Evolutionary conservation across 92 coral and sea anemone species (phyloP), one percentile per base, ranked within the genome.

Genomic region (Porites evermanni): DNA sequence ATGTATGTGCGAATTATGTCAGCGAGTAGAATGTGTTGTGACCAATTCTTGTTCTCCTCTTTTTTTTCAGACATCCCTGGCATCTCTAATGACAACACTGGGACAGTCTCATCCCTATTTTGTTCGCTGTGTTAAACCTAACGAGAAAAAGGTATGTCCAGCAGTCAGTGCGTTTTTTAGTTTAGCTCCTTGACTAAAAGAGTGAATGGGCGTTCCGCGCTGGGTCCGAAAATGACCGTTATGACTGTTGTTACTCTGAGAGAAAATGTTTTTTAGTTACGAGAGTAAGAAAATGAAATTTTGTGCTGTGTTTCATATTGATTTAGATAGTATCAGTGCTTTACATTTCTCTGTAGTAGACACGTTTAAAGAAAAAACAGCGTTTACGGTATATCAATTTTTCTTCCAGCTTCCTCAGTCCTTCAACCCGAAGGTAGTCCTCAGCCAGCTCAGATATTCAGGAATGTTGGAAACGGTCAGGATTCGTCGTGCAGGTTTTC

Each of bases 381-480:
- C 6, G 21, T 18, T 52, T 7, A 8, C 19, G 3, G 8, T 5
- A 51, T 23, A 24, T 51, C 61, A 19, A 1, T 18, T 50, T 69
- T 11, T 29, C 59, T 77, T 64, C 1, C 56, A 97, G 99, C 90
- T 91, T 63, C 95, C 99, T 0, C 91, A 95, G 78, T 82, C 86
- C 18, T 97, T 97, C 79, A 98, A 95, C 70, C 98, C 99, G 6
- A 87, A 83, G 77, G 84, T 97, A 17, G 99, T 97, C 81, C 92
- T 93, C 32, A 91, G 88, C 85, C 99, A 97, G 86, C 83, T 97
- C 58, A 87, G 99, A 52, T 97, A 97, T 80, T 97, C 99, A 21
- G 99, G 99, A 20, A 97, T 97, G 99, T 84, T 97, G 78, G 99
- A 97, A 81, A 97, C 99, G 14, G 99, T 97, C 10, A 83, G 95